A percentile compares a stretch with the other conserved stretches of the same genome.
phyloP scores from a whole-genome alignment of 1,140 invertebrate species.

The Metaphire vulgaris region DNA sequence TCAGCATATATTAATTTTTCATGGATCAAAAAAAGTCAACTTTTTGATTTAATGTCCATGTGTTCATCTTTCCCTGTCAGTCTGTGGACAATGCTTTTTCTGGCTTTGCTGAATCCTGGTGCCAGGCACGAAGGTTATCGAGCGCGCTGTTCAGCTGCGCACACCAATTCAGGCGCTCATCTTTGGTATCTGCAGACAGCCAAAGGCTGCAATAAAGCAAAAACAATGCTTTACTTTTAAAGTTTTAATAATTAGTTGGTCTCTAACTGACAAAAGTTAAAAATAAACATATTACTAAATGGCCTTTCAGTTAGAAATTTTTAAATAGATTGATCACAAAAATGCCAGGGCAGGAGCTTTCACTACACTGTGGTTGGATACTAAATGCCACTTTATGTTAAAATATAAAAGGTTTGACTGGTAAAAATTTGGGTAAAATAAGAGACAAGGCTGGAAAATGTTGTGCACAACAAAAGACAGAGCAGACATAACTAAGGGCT shows the following conservation, averaged over 20 bases:
- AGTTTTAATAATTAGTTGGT: not conserved
- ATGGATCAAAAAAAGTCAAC: too few species aligned
- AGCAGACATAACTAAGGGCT: too few species aligned
- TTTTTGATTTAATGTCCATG: too few species aligned
- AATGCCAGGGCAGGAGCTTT: not conserved
- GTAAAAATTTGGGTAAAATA: too few species aligned
- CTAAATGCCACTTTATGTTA: not conserved
- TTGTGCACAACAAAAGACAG: too few species aligned
- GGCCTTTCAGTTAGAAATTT: not conserved
- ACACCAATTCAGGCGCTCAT: slow-evolving; percentile 79
- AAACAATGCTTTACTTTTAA: not conserved
- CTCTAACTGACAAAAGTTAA: not conserved
- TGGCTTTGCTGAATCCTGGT: slow-evolving; percentile 53
- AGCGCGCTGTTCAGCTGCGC: slow-evolving; percentile 74
- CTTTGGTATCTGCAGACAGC: slow-evolving; percentile 74
- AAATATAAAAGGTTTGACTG: too few species aligned
- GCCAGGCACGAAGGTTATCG: slow-evolving; percentile 64
- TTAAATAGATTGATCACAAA: not conserved
- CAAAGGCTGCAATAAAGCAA: slow-evolving; percentile 59
- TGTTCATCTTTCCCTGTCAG: too few species aligned
- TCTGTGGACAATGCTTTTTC: too few species aligned
- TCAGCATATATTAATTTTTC: too few species aligned
- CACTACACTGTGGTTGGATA: not conserved
- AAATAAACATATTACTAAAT: not conserved
- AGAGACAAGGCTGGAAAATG: too few species aligned